phyloP scores from a whole-genome alignment of 64 coral and sea anemone species.

The Acropora yongei region DNA sequence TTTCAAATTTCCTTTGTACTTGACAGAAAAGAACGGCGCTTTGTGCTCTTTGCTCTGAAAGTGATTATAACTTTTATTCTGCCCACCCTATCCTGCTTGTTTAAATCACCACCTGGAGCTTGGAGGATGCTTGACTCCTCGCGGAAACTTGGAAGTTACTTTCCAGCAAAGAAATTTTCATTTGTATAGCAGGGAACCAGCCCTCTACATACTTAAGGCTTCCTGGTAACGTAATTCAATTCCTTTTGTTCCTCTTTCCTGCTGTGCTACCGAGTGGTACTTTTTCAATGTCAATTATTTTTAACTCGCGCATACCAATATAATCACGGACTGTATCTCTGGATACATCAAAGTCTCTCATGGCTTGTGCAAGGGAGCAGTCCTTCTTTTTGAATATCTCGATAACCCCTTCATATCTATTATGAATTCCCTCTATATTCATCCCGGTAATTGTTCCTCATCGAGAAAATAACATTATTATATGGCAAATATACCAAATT shows the following conservation, averaged over 20 bases:
- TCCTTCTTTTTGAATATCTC: neutral
- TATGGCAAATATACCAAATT: too few relatives aligned
- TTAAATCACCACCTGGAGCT: too few relatives aligned
- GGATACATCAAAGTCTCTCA: neutral
- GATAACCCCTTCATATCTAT: conserved; percentile 5
- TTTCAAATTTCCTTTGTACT: neutral
- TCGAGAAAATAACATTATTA: neutral
- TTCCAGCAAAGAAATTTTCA: neutral
- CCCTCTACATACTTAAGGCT: neutral
- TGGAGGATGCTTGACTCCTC: neutral
- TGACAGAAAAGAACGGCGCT: neutral
- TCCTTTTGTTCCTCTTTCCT: neutral
- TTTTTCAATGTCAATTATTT: conserved; percentile 9
- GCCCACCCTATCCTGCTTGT: too few relatives aligned
- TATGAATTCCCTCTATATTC: neutral
- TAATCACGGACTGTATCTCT: conserved; percentile 5
- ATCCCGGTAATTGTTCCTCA: neutral
- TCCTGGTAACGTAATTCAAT: neutral
- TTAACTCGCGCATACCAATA: neutral
- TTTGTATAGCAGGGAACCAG: too few relatives aligned
- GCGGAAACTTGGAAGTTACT: neutral
- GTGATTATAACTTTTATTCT: too few relatives aligned
- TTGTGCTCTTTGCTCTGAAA: neutral
- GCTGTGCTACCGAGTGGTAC: neutral
- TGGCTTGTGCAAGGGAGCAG: conserved; percentile 11